phyloP scores from a whole-genome alignment of 2,888 invertebrate genomes.

The Apodemia duryi region DNA sequence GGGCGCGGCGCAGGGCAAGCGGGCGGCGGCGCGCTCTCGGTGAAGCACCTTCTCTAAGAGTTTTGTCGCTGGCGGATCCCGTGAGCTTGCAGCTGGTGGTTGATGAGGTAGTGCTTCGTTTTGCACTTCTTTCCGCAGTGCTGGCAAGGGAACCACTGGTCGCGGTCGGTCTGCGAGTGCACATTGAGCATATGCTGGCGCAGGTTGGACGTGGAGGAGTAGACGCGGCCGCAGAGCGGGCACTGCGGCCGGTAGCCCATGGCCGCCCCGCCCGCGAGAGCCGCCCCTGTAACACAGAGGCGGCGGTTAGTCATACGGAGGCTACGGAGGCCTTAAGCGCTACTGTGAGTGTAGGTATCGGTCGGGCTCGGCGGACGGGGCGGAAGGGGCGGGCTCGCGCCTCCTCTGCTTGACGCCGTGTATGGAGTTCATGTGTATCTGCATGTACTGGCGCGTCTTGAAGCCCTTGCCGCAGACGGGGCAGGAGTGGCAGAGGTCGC shows the following conservation, averaged over 20 bases:
- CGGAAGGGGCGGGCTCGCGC: slow-evolving; percentile 61
- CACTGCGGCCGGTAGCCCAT: slow-evolving; percentile 82
- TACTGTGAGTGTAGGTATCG: slow-evolving; percentile 58
- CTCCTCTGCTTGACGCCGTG: slow-evolving; percentile 82
- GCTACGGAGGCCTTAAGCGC: slow-evolving; percentile 51
- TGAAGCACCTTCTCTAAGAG: slow-evolving; percentile 70
- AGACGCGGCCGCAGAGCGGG: slow-evolving; percentile 85
- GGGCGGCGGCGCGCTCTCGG: slow-evolving; percentile 46
- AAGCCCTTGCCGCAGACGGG: slow-evolving; percentile 83
- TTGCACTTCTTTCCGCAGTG: slow-evolving; percentile 87
- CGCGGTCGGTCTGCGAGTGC: slow-evolving; percentile 84
- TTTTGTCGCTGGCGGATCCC: slow-evolving; percentile 84
- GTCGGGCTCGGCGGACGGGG: slow-evolving; percentile 36
- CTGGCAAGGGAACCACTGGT: slow-evolving; percentile 85
- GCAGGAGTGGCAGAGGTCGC: slow-evolving; percentile 80
- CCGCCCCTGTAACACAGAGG: slow-evolving; percentile 84
- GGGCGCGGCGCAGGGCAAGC: slow-evolving; percentile 39
- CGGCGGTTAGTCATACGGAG: slow-evolving; percentile 72
- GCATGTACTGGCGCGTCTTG: slow-evolving; percentile 85
- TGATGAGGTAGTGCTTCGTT: slow-evolving; percentile 87
- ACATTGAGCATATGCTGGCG: slow-evolving; percentile 88
- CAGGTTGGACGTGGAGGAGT: slow-evolving; percentile 86
- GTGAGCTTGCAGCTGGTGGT: slow-evolving; percentile 87
- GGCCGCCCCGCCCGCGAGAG: slow-evolving; percentile 77
- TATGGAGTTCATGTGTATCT: slow-evolving; percentile 83